Evolutionary conservation across 2,888 invertebrate genomes (phyloP), one percentile per base, ranked within the genome.

Genomic region (Drosophila affinis): DNA sequence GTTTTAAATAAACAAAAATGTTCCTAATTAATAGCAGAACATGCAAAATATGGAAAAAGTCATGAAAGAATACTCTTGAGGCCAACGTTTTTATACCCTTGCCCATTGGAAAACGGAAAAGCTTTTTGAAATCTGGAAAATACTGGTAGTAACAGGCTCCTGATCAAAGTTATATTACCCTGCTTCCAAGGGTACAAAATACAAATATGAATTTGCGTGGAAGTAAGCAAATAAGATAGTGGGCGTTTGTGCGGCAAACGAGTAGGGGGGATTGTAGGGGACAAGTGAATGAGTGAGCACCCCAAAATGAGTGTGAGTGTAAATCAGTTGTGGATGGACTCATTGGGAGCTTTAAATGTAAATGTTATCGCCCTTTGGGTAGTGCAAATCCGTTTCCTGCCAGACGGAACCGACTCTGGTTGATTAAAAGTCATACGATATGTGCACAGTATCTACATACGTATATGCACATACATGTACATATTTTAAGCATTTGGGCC

Each of bases 391-490:
- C 46, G 14, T 27, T 72, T 72, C 71, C 71, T 64, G 59, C n/a
- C 48, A 34, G 39, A 14, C 6, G 39, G n/a, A 7, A 7, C 7
- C 39, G 39, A 39, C 39, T 39, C 3, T 14, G n/a, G 3, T 39
- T 39, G 65, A 59, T 73, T 59, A 59, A 64, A 64, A 48, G 54
- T 73, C 74, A 59, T 56, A 34, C 59, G 65, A 73, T 73, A 9
- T 46, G 24, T 24, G 24, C 5, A 29, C 9, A 7, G 9, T 29
- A 29, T 29, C 54, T 21, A 21, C 32, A 5, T 12, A 44, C 17
- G 14, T 27, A 24, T 24, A 24, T 24, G 21, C 21, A 21, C 3
- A 39, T 24, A 24, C 9, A 39, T 39, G n/a, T 62, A 51, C 32
- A 14, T 6, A 21, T 34, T 47, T 68, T 56, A n/a, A 1, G 51